Evolutionary conservation across 2,113 vertebrate genomes (phyloP), one percentile per base, ranked within the genome.

Genomic region (Campylomormyrus numenius): DNA sequence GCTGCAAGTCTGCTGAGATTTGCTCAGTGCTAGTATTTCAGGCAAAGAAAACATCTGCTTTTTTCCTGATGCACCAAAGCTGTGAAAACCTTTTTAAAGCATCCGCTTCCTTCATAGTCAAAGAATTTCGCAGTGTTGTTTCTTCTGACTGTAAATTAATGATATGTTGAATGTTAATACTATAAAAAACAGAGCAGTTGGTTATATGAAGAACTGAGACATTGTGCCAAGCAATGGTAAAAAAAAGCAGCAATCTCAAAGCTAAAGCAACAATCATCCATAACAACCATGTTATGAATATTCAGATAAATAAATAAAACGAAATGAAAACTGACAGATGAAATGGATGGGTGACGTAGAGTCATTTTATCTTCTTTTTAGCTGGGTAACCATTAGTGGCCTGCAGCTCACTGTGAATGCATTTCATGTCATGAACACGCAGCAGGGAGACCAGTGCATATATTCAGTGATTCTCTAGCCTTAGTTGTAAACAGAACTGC

Each of bases 141-240:
- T 87, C 85, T 53, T 35, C 13, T 27, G 85, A 87, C 85, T n/a
- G 48, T 87, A 87, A 87, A 87, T 52, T 15, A 87, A 87, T n/a
- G 39, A 45, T 11, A 49, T 52, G 19, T 45, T 46, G 83, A 83
- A 83, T 83, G 77, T 21, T 48, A 48, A 85, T 46, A 27, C 83
- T 45, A n/a, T 46, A 85, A 85, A 85, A 70, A 85, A 48, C 83
- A 85, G 21, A 85, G 83, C 8, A 3, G 3, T 48, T 46, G 35
- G 24, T 24, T n/a, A 24, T 3, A 39, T 49, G 83, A 80, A 9
- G 24, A 85, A 48, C 19, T 46, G 83, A 49, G 83, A n/a, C 45
- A 15, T 49, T 49, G 83, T 19, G 48, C 49, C 46, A 52, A 85
- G 21, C n/a, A n/a, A 87, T 49, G n/a, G 24, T 17, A 27, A 27